Percentiles rank a stretch among this genome's conserved stretches.
Conservation (phyloP, 2,113 vertebrate species). For the Acinonyx jubatus region DNA sequence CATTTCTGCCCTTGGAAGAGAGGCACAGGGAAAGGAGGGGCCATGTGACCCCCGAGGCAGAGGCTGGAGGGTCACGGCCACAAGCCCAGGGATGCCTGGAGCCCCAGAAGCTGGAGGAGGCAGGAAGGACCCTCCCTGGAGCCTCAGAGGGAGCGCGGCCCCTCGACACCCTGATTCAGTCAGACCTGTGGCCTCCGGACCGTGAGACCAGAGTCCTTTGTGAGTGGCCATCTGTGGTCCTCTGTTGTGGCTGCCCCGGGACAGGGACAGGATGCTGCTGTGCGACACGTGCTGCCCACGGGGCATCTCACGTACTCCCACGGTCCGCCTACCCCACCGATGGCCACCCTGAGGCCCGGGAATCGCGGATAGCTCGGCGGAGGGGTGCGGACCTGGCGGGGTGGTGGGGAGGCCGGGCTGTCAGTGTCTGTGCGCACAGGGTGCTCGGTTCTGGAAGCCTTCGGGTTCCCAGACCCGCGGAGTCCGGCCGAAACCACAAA, state of each 20-base stretch:
- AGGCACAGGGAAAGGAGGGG: not conserved
- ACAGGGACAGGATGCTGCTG: not conserved
- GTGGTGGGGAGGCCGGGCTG: fast-evolving
- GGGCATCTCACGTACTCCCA: fast-evolving
- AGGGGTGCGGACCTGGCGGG: not conserved
- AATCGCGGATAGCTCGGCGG: fast-evolving
- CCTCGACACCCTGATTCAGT: fast-evolving
- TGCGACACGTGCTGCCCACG: fast-evolving
- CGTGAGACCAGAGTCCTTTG: not conserved
- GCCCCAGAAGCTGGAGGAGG: not conserved
- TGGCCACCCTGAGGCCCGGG: fast-evolving
- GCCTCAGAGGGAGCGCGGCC: not conserved
- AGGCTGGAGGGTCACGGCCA: fast-evolving
- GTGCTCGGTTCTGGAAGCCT: not conserved
- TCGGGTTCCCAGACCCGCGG: fast-evolving
- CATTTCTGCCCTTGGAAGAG: fast-evolving
- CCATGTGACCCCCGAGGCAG: fast-evolving
- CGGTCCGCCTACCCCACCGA: not conserved
- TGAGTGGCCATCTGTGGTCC: fast-evolving
- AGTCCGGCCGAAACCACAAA: too few relatives aligned
- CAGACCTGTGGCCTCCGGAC: not conserved
- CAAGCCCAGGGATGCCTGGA: fast-evolving
- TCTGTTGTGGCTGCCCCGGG: fast-evolving
- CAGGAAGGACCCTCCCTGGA: not conserved
- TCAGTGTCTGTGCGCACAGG: not conserved